Conservation (phyloP, 2,113 vertebrate genomes). For the Aplodontia rufa region DNA sequence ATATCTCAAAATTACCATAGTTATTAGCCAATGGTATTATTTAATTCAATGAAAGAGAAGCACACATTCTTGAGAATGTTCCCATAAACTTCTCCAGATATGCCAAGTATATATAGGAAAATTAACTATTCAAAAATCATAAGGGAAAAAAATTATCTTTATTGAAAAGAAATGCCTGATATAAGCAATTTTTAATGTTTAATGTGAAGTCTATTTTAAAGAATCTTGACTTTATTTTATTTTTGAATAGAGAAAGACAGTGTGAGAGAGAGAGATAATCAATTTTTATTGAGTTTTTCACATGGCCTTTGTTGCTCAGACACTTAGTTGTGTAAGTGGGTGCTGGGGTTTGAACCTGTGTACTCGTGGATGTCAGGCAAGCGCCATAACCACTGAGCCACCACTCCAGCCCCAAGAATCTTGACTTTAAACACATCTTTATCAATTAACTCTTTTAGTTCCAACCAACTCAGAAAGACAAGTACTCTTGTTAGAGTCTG, state of each 20-base stretch:
- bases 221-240: not conserved
- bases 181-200: not conserved
- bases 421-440: not conserved
- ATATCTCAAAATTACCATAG: not conserved
- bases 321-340: no score
- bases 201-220: not conserved
- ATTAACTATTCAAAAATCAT: conserved; percentile 13
- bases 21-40: not conserved
- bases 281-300: no score
- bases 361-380: no score
- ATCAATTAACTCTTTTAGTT: not conserved
- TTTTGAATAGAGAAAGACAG: no score
- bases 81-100: not conserved
- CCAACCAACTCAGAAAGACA: not conserved
- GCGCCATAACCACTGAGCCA: no score
- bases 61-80: not conserved
- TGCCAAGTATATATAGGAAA: not conserved
- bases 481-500: not conserved
- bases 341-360: no score
- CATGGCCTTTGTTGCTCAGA: no score
- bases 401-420: no score
- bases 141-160: not conserved
- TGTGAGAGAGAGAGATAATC: no score
- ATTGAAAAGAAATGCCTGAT: not conserved
- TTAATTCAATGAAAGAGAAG: not conserved